Evolutionary conservation across 2,888 invertebrate genomes (phyloP), one percentile per base, ranked within the genome.

Genomic region (Drosophila buzzatii): DNA sequence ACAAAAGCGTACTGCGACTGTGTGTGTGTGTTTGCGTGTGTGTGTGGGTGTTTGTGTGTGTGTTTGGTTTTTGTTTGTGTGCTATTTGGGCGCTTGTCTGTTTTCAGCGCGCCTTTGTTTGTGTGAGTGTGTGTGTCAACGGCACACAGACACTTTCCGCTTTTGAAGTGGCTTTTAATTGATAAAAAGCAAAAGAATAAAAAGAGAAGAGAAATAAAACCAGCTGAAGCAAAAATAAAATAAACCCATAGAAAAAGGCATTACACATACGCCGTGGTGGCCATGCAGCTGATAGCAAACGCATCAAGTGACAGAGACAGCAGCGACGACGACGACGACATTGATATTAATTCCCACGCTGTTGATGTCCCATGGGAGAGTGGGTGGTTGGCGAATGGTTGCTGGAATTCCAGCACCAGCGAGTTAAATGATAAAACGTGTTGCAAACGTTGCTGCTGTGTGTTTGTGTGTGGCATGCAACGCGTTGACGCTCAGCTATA

Each of bases 81-180:
- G 62, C 59, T 66, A 57, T 68, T 68, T 70, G 62, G 72, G 67
- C 49, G 61, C 62, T 41, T 63, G 69, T 57, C 57, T 69, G 68
- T 70, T n/a, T 49, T 51, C 35, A 61, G 51, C 39, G n/a, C 51
- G 45, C 31, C 33, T 67, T 61, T 72, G 73, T 14, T 14, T 80
- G 70, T 67, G 64, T 75, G 70, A 76, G 82, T 75, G 64, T 83
- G 82, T 76, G 85, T 83, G 85, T 85, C 83, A 83, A 81, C 81
- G 65, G 69, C 80, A 86, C 78, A 80, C 82, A 86, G 88, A 85
- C 87, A 88, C 88, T 87, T 84, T 82, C 82, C 81, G 82, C 81
- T 90, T 86, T 90, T 90, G 86, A 91, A 91, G 90, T 91, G 91
- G 81, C 86, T 84, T 90, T 91, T 91, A 91, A 91, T 91, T 91